Evolutionary conservation across 2,888 invertebrate species (phyloP).

Genomic region (Nysson spinosus): DNA sequence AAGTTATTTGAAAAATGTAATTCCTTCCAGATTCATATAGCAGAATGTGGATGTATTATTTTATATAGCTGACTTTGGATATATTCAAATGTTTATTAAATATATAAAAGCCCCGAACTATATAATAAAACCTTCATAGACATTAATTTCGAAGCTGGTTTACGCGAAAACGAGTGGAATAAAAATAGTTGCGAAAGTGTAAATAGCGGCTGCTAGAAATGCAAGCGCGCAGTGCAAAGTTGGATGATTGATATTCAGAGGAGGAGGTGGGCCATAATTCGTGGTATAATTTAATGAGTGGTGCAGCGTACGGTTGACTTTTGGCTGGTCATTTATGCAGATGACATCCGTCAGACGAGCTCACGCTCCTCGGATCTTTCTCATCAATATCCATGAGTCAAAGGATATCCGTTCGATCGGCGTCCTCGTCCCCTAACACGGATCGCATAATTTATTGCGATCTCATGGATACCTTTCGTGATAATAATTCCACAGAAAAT

Average conservation of each 20-base stretch:
- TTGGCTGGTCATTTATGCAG: slow-evolving; percentile 29
- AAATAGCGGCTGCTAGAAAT: no score
- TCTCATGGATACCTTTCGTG: slow-evolving; percentile 20
- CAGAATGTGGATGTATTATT: no score
- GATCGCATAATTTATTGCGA: slow-evolving; percentile 38
- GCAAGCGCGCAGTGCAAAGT: neutral
- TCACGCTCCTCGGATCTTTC: slow-evolving; percentile 31
- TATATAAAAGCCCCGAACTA: no score
- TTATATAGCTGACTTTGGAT: no score
- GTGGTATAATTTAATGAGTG: slow-evolving; percentile 43
- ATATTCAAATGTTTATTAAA: no score
- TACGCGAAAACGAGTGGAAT: neutral
- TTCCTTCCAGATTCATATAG: no score
- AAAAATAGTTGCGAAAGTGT: no score
- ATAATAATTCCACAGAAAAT: slow-evolving; percentile 23
- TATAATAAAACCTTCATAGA: no score
- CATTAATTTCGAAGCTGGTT: no score
- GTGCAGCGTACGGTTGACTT: slow-evolving; percentile 41
- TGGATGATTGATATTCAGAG: slow-evolving; percentile 39
- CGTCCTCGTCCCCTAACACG: slow-evolving; percentile 27
- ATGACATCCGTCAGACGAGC: slow-evolving; percentile 38
- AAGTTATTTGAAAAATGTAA: no score
- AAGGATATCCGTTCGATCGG: slow-evolving; percentile 43
- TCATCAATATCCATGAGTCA: slow-evolving; percentile 57
- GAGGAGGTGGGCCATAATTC: slow-evolving; percentile 25